A percentile compares a stretch with the other conserved stretches of the same genome.
Evolutionary conservation across 2,888 invertebrate species (phyloP).

Genomic region (Clivina fossor): DNA sequence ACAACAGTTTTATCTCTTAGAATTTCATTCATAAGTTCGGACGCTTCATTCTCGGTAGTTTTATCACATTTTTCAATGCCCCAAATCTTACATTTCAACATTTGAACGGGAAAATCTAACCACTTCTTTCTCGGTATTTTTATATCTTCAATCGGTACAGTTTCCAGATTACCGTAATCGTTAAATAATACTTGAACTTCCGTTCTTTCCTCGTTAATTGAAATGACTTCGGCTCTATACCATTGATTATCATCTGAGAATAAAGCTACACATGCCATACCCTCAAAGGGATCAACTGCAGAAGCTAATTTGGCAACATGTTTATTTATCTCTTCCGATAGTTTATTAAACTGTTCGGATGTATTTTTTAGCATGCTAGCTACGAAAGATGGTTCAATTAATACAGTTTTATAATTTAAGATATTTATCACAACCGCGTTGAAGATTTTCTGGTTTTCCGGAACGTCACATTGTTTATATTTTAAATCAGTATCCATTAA

Average conservation of each 20-base stretch:
- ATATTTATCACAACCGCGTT: conserved; percentile 51
- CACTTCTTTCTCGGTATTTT: conserved; percentile 58
- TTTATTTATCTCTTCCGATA: conserved; percentile 58
- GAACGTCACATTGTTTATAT: conserved; percentile 51
- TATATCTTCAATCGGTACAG: conserved; percentile 54
- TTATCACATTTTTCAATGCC: conserved; percentile 50
- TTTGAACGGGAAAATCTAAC: conserved; percentile 57
- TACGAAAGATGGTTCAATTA: conserved; percentile 39
- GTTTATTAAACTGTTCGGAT: conserved; percentile 52
- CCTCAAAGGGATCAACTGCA: conserved; percentile 54
- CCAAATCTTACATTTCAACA: conserved; percentile 56
- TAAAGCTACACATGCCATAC: conserved; percentile 65
- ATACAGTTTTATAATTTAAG: conserved; percentile 43
- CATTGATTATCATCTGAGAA: conserved; percentile 65
- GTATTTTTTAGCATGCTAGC: conserved; percentile 47
- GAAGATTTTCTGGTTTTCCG: conserved; percentile 48
- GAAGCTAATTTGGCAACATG: conserved; percentile 52
- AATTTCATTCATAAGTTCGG: conserved; percentile 1
- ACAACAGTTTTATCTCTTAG: conserved; percentile 14
- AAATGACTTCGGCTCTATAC: conserved; percentile 70
- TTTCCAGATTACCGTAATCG: conserved; percentile 72
- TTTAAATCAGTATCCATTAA: conserved; percentile 38
- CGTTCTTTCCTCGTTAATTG: conserved; percentile 52
- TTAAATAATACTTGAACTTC: conserved; percentile 67
- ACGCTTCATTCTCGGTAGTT: conserved; percentile 42